phyloP scores from a whole-genome alignment of 2,797 vertebrate species.

The Melanotaenia maccullochi region DNA sequence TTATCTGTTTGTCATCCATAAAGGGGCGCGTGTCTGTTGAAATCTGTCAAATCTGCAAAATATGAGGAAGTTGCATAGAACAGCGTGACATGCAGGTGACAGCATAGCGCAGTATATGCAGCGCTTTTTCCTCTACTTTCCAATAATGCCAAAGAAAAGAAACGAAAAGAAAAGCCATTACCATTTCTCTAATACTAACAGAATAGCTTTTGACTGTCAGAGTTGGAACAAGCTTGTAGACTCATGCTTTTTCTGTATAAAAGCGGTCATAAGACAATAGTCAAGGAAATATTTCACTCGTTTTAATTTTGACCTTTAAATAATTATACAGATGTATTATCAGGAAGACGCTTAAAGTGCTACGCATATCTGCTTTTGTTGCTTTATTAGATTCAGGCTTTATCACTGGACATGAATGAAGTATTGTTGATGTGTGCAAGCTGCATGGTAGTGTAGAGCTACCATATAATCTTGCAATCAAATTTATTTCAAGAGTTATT shows the following conservation, averaged over 20 bases:
- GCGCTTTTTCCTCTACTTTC: background rate
- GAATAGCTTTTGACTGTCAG: too few species aligned
- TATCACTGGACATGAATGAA: background rate
- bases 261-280: too few species aligned
- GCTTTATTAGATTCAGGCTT: background rate
- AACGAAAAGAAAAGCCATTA: background rate
- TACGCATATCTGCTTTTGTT: background rate
- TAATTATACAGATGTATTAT: background rate
- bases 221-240: too few species aligned
- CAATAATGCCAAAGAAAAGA: background rate
- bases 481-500: background rate
- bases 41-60: slow-evolving; percentile 75
- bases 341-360: background rate
- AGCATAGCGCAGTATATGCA: background rate
- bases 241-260: too few species aligned
- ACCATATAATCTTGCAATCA: background rate
- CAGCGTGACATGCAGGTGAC: slow-evolving; percentile 76
- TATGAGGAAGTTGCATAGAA: slow-evolving; percentile 75
- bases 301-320: background rate
- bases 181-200: background rate
- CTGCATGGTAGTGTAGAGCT: background rate
- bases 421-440: background rate
- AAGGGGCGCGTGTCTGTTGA: slow-evolving; percentile 43
- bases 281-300: too few species aligned
- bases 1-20: slow-evolving; percentile 39